phyloP scores from a whole-genome alignment of 2,113 vertebrate species.

The Paedocypris sp. region DNA sequence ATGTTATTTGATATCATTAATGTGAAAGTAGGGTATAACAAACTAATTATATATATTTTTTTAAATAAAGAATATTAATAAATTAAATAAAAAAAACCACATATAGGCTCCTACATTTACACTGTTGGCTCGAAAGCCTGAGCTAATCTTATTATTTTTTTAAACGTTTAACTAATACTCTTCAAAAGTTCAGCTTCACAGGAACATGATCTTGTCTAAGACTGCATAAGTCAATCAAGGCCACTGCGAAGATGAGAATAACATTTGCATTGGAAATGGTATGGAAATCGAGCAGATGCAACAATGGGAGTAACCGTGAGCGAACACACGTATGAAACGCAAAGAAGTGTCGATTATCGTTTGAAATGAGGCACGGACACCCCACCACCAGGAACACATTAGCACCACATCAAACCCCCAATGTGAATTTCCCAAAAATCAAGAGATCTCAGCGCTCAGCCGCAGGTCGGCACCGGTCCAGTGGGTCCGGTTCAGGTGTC shows the following conservation, averaged over 20 bases:
- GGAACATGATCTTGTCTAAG: neutral
- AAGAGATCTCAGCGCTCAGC: neutral
- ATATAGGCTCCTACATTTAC: too few species aligned
- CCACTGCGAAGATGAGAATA: neutral
- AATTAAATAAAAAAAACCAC: too few species aligned
- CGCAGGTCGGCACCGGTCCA: neutral
- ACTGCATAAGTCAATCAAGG: neutral
- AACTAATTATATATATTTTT: too few species aligned
- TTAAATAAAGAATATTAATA: too few species aligned
- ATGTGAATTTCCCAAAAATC: neutral
- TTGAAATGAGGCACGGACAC: too few species aligned
- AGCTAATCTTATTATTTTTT: too few species aligned
- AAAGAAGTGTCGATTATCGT: too few species aligned
- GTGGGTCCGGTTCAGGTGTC: neutral
- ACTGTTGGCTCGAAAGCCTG: too few species aligned
- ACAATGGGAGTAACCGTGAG: slow-evolving; percentile 22
- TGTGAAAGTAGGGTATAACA: too few species aligned
- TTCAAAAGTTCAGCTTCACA: neutral
- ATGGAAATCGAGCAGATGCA: slow-evolving; percentile 1
- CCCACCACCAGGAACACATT: neutral
- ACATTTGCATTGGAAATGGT: slow-evolving; percentile 19
- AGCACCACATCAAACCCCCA: neutral
- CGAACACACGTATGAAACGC: slow-evolving; percentile 18
- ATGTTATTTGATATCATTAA: too few species aligned
- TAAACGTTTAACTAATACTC: neutral